Percentiles rank a stretch among this genome's conserved stretches.
These are phyloP conservation scores for Drosophila birchii DNA, from an alignment of 2,888 invertebrate genomes.

Conservation along the genomic window DNA sequence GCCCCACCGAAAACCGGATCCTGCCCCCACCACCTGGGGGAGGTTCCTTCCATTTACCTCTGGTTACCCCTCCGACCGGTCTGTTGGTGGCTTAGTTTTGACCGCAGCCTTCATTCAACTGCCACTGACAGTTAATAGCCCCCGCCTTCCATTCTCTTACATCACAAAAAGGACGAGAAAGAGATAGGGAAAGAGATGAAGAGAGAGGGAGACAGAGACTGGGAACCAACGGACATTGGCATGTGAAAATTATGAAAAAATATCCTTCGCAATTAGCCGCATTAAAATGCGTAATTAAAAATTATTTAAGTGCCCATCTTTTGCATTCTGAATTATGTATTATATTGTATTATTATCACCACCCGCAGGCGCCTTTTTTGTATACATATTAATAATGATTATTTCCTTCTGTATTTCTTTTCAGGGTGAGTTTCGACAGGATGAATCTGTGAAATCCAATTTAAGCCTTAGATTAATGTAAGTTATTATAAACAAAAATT, in stretches of 20 bases:
- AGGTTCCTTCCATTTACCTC: not conserved
- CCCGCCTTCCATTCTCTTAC: constrained; percentile 2
- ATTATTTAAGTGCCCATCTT: constrained; percentile 59
- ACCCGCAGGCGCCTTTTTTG: constrained; percentile 12
- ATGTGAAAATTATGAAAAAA: constrained; percentile 28
- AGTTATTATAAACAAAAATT: not conserved
- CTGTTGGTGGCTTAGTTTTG: constrained; percentile 46
- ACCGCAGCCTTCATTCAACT: constrained; percentile 62
- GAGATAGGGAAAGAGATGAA: not conserved
- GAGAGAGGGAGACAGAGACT: not conserved
- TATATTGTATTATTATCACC: constrained; percentile 12
- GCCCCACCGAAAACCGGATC: not conserved
- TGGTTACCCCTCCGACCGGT: not conserved
- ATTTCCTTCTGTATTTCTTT: constrained; percentile 21
- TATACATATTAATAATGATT: constrained; percentile 4
- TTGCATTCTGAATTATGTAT: constrained; percentile 35
- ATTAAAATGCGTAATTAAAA: constrained; percentile 50
- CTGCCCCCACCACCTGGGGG: not conserved
- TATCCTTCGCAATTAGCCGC: constrained; percentile 48
- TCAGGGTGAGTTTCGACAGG: constrained; percentile 23
- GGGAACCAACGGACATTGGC: constrained; percentile 2
- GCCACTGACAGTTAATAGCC: constrained; percentile 68
- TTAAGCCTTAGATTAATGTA: constrained; percentile 4
- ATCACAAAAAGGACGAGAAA: constrained; percentile 15
- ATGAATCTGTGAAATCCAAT: not conserved